phyloP scores from a whole-genome alignment of 2,797 vertebrate species.

The Rhincodon typus region DNA sequence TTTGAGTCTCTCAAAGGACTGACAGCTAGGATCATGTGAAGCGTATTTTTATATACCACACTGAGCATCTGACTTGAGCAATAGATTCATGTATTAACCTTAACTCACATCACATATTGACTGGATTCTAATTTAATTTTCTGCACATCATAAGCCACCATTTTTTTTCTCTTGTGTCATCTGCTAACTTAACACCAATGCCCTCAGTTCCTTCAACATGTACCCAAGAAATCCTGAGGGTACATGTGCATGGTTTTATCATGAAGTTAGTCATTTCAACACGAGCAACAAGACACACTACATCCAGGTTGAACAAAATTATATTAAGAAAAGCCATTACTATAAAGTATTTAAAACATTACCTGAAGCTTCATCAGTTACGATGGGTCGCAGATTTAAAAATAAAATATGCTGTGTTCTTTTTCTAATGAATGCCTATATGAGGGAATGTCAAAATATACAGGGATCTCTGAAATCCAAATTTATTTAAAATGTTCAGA shows the following conservation, averaged over 20 bases:
- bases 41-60: slow-evolving; percentile 8
- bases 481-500: background rate
- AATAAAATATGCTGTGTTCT: background rate
- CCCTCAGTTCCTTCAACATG: no score
- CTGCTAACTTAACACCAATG: background rate
- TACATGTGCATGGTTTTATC: background rate
- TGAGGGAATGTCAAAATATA: background rate
- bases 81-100: background rate
- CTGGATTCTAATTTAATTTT: slow-evolving; percentile 25
- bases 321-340: background rate
- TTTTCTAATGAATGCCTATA: background rate
- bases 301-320: background rate
- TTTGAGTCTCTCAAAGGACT: slow-evolving; percentile 29
- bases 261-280: background rate
- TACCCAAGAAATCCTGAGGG: background rate
- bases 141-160: background rate
- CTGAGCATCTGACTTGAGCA: slow-evolving; percentile 14
- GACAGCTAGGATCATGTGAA: slow-evolving; percentile 15
- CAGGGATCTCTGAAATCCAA: background rate
- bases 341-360: background rate
- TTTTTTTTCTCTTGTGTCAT: background rate
- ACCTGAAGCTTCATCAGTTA: background rate
- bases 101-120: background rate
- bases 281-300: background rate
- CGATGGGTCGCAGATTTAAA: background rate